Percentiles rank a stretch among this genome's conserved stretches.
Conservation (phyloP, 2,113 vertebrate genomes). For the Cathartes aura region DNA sequence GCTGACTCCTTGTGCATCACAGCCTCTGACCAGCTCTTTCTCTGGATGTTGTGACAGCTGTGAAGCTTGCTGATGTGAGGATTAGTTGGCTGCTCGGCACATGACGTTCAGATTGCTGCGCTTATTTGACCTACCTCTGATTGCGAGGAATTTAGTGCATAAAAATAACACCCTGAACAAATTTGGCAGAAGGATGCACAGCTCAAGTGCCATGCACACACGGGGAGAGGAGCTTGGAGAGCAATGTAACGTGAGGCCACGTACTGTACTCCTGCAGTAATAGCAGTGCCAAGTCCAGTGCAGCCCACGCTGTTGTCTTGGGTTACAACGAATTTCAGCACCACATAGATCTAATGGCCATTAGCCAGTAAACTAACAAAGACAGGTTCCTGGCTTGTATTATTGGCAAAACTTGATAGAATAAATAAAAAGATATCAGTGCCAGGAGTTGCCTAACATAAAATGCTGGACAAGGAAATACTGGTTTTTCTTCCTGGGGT, state of each 20-base stretch:
- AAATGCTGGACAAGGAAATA: not conserved
- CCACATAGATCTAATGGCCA: not conserved
- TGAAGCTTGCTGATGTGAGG: slow-evolving; percentile 16
- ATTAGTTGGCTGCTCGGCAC: slow-evolving; percentile 46
- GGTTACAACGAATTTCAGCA: not conserved
- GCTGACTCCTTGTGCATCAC: not conserved
- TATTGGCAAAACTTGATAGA: slow-evolving; percentile 18
- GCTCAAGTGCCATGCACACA: not conserved
- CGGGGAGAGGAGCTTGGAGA: not conserved
- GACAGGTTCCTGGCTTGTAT: slow-evolving; percentile 54
- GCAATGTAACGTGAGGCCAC: not conserved
- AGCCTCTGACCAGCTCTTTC: not conserved
- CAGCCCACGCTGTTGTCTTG: not conserved
- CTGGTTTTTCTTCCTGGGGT: not conserved
- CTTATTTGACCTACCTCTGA: slow-evolving; percentile 65
- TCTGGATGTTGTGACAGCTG: slow-evolving; percentile 29
- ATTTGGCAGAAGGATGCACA: slow-evolving; percentile 4
- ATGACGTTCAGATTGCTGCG: slow-evolving; percentile 48
- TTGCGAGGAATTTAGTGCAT: slow-evolving; percentile 9
- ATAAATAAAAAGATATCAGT: not conserved
- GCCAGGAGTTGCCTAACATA: not conserved
- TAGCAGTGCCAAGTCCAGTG: not conserved
- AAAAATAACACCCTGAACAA: slow-evolving; percentile 52
- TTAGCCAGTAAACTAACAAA: not conserved
- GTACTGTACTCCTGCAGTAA: not conserved